Conservation (phyloP, 2,797 vertebrate species). For the Sebastes minor region DNA sequence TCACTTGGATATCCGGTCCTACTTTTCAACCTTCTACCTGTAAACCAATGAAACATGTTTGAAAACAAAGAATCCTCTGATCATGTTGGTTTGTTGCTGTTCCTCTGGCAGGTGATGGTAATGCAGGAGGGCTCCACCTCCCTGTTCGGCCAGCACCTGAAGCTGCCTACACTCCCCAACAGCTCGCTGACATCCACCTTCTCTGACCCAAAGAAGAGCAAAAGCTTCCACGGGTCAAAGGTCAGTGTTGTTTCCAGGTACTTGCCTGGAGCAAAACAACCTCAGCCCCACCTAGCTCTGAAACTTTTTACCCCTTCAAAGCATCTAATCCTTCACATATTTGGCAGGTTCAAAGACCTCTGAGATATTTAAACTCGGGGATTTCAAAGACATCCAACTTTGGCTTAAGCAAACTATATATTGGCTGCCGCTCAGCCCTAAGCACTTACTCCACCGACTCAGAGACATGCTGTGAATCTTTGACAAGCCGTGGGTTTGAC, state of each 20-base stretch:
- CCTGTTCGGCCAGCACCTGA: conserved; percentile 87
- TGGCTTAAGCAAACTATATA: conserved; percentile 39
- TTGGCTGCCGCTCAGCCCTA: conserved; percentile 34
- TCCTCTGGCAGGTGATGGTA: conserved; percentile 86
- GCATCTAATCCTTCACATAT: conserved; percentile 56
- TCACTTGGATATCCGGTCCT: background rate
- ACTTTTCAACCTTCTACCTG: background rate
- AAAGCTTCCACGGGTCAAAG: conserved; percentile 89
- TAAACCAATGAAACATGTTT: background rate
- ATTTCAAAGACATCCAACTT: conserved; percentile 57
- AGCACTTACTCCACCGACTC: conserved; percentile 20
- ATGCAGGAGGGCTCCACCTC: conserved; percentile 91
- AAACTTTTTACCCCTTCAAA: conserved; percentile 46
- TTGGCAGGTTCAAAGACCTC: conserved; percentile 63
- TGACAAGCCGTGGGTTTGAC: background rate
- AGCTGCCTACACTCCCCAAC: conserved; percentile 88
- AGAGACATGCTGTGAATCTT: background rate
- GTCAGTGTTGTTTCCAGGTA: conserved; percentile 75
- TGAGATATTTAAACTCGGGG: conserved; percentile 51
- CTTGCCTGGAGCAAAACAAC: conserved; percentile 4
- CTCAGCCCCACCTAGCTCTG: background rate
- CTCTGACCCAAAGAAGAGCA: conserved; percentile 89
- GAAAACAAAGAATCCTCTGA: background rate
- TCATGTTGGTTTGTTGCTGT: background rate
- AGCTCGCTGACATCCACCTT: conserved; percentile 84